Percentiles rank a stretch among this genome's conserved stretches.
phyloP scores from a whole-genome alignment of 2,888 invertebrate species.

The Tanypteryx hageni region DNA sequence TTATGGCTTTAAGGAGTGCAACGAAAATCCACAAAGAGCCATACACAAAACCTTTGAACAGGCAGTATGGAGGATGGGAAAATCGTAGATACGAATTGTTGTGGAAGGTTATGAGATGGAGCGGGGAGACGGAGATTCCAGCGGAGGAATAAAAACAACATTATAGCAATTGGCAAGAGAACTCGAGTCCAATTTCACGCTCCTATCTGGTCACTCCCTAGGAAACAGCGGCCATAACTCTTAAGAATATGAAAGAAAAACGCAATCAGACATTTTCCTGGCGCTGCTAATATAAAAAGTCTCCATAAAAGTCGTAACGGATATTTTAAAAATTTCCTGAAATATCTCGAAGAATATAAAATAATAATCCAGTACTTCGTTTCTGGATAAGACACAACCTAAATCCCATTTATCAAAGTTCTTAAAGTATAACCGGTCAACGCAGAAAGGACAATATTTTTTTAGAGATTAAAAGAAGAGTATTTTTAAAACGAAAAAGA shows the following conservation, averaged over 20 bases:
- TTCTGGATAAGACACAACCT: neutral
- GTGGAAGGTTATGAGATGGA: constrained; percentile 23
- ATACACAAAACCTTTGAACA: neutral
- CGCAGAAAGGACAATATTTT: too few relatives aligned
- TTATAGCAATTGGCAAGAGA: neutral
- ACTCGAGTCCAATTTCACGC: neutral
- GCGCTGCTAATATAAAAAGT: neutral
- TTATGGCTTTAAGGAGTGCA: neutral
- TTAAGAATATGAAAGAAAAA: neutral
- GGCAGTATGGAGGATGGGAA: neutral
- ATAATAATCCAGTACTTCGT: neutral
- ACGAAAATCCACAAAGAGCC: constrained; percentile 12
- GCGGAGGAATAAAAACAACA: neutral
- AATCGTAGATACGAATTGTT: neutral
- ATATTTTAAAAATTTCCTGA: neutral
- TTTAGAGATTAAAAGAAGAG: too few relatives aligned
- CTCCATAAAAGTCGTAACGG: neutral
- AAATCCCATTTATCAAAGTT: neutral
- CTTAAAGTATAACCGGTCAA: too few relatives aligned
- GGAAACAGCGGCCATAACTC: neutral
- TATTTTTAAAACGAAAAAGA: too few relatives aligned
- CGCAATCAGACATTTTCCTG: neutral
- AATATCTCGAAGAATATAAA: neutral
- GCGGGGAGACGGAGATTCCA: neutral
- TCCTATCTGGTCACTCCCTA: neutral